phyloP scores from a whole-genome alignment of 2,113 vertebrate species.

The Cyanoramphus novaezelandiae region DNA sequence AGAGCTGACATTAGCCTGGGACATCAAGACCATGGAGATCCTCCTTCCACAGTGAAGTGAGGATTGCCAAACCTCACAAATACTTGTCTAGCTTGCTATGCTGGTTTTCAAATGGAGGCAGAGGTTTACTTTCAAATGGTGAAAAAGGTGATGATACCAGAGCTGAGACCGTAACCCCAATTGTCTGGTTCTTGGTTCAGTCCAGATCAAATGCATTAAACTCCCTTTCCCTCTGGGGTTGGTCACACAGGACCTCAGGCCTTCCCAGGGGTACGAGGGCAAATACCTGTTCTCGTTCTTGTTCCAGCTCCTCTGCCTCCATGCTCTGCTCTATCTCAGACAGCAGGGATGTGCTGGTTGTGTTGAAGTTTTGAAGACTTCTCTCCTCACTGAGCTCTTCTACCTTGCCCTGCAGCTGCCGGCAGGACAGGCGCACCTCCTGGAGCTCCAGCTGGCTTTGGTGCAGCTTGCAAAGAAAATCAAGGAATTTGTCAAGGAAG shows the following conservation, averaged over 20 bases:
- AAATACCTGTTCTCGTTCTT: slow-evolving; percentile 94
- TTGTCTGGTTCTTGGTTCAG: background rate
- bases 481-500: background rate
- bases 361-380: slow-evolving; percentile 85
- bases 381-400: slow-evolving; percentile 90
- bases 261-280: background rate
- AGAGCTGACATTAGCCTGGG: background rate
- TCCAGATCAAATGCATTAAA: background rate
- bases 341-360: slow-evolving; percentile 88
- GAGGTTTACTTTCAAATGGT: background rate
- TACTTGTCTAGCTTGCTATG: background rate
- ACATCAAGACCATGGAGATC: background rate
- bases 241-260: background rate
- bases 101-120: background rate
- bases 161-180: background rate
- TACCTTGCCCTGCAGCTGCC: slow-evolving; percentile 86
- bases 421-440: slow-evolving; percentile 88
- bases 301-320: slow-evolving; percentile 97
- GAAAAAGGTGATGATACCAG: background rate
- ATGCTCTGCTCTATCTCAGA: slow-evolving; percentile 99
- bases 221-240: background rate
- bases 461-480: slow-evolving; percentile 78
- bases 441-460: slow-evolving; percentile 93
- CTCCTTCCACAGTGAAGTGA: background rate
- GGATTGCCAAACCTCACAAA: background rate